phyloP scores from a whole-genome alignment of 2,888 invertebrate genomes.

The Hydriomena furcata region DNA sequence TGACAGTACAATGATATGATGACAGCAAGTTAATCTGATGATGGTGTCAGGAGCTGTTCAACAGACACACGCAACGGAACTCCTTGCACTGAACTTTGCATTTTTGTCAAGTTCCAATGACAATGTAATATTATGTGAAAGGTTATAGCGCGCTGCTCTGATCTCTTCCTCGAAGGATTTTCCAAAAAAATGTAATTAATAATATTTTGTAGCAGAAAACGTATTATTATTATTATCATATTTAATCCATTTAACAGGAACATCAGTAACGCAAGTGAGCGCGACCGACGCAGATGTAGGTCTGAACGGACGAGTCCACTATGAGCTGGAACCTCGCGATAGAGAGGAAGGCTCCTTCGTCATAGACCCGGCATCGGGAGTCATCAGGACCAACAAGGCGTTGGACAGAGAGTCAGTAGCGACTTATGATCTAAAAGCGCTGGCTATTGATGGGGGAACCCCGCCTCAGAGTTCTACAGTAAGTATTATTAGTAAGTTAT shows the following conservation, averaged over 20 bases:
- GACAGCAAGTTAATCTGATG: too few relatives aligned
- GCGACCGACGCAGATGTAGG: slow-evolving; percentile 94
- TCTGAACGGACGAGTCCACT: slow-evolving; percentile 93
- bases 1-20: too few relatives aligned
- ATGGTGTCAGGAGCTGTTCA: too few relatives aligned
- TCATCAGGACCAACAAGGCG: slow-evolving; percentile 93
- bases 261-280: slow-evolving; percentile 89
- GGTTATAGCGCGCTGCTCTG: too few relatives aligned
- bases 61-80: too few relatives aligned
- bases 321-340: slow-evolving; percentile 88
- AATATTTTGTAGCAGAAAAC: too few relatives aligned
- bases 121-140: too few relatives aligned
- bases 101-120: too few relatives aligned
- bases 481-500: too few relatives aligned
- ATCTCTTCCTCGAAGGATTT: too few relatives aligned
- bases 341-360: slow-evolving; percentile 95
- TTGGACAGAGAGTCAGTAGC: slow-evolving; percentile 96
- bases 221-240: too few relatives aligned
- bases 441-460: slow-evolving; percentile 95
- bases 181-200: too few relatives aligned
- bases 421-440: slow-evolving; percentile 92
- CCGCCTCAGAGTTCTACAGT: slow-evolving; percentile 87
- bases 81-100: not conserved
- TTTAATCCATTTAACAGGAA: slow-evolving; percentile 76
- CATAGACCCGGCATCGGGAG: slow-evolving; percentile 96